These are phyloP conservation scores for Conomelus anceps DNA, from an alignment of 2,888 invertebrate genomes.

Conservation along the genomic window DNA sequence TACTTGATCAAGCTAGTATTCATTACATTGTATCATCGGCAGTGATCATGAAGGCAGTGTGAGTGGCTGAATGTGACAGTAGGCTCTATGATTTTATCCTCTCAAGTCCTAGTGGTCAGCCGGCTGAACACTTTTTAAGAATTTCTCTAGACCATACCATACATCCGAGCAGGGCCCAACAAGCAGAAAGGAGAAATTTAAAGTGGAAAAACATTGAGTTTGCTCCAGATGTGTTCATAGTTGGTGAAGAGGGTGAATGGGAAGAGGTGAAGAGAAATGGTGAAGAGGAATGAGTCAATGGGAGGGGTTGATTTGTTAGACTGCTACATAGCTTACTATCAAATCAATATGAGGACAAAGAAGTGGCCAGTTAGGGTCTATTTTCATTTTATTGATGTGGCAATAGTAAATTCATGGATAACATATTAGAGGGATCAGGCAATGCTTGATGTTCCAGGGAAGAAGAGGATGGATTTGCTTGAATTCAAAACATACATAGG, in stretches of 20 bases:
- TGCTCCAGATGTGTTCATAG: not conserved
- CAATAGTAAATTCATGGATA: constrained; percentile 7
- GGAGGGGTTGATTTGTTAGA: constrained; percentile 14
- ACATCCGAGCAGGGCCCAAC: not conserved
- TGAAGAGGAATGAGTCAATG: constrained; percentile 7
- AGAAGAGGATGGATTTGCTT: no score
- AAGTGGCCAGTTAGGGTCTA: constrained; percentile 4
- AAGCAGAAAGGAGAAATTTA: not conserved
- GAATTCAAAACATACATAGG: no score
- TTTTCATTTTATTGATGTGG: constrained; percentile 16
- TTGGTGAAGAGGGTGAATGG: not conserved
- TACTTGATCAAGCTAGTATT: no score
- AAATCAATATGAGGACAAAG: constrained; percentile 11
- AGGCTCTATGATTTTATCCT: no score
- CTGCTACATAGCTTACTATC: constrained; percentile 17
- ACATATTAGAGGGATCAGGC: not conserved
- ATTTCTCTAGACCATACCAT: not conserved
- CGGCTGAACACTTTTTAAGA: not conserved
- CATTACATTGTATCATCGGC: no score
- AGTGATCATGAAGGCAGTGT: no score
- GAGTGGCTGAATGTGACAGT: no score
- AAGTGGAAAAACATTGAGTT: not conserved
- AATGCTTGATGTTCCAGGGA: no score
- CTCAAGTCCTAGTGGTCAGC: not conserved
- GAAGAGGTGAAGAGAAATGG: not conserved